These are phyloP conservation scores for Nanger granti DNA, from an alignment of 2,113 vertebrate species.

Conservation along the genomic window DNA sequence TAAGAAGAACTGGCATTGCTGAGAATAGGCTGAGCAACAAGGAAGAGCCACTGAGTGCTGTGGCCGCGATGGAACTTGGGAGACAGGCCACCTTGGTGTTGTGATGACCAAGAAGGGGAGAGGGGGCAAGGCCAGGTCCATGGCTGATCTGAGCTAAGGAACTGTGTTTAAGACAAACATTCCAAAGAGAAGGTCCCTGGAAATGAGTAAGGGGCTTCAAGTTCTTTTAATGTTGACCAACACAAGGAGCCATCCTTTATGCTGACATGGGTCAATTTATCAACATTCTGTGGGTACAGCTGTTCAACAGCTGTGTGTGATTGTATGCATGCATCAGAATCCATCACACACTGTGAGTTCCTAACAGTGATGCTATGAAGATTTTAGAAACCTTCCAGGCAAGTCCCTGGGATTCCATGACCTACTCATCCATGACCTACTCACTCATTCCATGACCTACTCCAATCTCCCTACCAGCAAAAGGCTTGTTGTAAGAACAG, in stretches of 20 bases:
- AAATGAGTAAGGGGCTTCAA: not conserved
- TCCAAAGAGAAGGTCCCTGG: not conserved
- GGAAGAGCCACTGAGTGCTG: rapidly evolving
- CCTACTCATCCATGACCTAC: too few relatives aligned
- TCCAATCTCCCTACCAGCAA: not conserved
- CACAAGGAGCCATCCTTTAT: too few relatives aligned
- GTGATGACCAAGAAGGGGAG: rapidly evolving
- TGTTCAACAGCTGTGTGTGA: not conserved
- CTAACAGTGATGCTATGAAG: not conserved
- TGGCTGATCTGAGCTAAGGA: not conserved
- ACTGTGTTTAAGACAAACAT: not conserved
- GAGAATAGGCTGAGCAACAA: rapidly evolving
- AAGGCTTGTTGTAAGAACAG: not conserved
- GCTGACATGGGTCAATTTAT: not conserved
- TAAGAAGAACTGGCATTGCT: not conserved
- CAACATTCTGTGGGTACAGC: rapidly evolving
- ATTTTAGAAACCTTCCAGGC: not conserved
- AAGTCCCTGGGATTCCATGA: rapidly evolving
- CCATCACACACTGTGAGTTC: rapidly evolving
- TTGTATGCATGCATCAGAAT: not conserved
- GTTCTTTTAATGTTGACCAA: too few relatives aligned
- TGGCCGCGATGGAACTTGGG: rapidly evolving
- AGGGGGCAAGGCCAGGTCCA: rapidly evolving
- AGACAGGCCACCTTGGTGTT: rapidly evolving
- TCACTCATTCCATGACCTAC: too few relatives aligned